Conservation (phyloP, 2,888 invertebrate genomes). For the Spialia ferax region DNA sequence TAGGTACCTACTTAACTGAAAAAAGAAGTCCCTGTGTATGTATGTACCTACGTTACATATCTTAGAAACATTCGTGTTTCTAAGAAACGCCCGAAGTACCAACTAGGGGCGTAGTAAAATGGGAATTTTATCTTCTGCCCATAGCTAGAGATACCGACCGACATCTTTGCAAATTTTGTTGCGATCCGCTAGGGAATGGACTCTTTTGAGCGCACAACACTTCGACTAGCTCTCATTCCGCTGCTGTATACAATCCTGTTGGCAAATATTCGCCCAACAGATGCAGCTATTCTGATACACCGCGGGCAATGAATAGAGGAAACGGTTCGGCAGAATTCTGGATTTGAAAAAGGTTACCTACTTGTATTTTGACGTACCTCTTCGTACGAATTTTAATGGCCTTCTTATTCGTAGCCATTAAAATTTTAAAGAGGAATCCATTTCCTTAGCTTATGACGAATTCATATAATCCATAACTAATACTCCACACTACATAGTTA, state of each 20-base stretch:
- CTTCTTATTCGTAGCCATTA: no score
- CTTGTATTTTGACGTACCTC: background rate
- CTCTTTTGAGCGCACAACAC: constrained; percentile 35
- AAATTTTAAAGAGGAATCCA: no score
- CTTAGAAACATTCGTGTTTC: background rate
- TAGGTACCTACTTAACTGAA: no score
- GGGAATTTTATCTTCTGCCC: constrained; percentile 21
- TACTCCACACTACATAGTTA: no score
- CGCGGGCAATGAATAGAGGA: constrained; percentile 24
- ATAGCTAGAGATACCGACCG: constrained; percentile 20
- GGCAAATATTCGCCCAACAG: constrained; percentile 33
- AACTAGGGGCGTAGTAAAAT: constrained; percentile 20
- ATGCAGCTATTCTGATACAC: constrained; percentile 26
- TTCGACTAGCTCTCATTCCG: constrained; percentile 28
- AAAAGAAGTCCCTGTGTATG: no score
- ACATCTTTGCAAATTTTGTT: constrained; percentile 63
- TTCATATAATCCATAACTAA: no score
- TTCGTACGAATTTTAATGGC: no score
- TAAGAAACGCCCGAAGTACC: constrained; percentile 8
- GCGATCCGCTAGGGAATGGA: constrained; percentile 59
- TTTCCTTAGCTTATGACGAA: no score
- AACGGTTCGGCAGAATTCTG: background rate
- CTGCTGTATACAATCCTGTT: constrained; percentile 26
- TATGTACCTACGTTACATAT: no score
- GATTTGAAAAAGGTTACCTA: background rate